Conservation (phyloP, 2,113 vertebrate species). For the Neoarius graeffei region DNA sequence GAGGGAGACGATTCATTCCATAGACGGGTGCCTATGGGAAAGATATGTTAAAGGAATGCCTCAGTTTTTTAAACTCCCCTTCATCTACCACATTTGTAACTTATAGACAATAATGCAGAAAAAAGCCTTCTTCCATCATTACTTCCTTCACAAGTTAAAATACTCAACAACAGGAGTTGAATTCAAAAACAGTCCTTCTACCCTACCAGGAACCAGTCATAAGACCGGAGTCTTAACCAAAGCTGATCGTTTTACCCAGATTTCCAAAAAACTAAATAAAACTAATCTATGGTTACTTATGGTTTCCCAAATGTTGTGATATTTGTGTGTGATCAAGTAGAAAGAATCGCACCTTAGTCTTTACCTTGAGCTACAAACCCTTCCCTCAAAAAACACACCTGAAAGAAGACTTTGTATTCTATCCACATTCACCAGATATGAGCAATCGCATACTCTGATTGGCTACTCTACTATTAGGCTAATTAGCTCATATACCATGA, state of each 20-base stretch:
- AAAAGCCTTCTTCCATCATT: not conserved
- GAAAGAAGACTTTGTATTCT: not conserved
- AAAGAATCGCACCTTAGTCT: not conserved
- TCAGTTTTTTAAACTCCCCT: not conserved
- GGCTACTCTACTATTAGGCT: no score
- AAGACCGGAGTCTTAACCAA: not conserved
- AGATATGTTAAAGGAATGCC: not conserved
- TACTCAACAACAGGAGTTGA: not conserved
- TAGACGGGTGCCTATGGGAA: conserved; percentile 83
- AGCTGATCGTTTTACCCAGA: not conserved
- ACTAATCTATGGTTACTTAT: not conserved
- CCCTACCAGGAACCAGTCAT: not conserved
- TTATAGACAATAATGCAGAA: not conserved
- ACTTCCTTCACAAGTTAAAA: not conserved
- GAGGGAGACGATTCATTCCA: conserved; percentile 86
- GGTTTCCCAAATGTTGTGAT: not conserved
- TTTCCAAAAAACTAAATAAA: not conserved
- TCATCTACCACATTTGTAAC: not conserved
- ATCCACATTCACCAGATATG: no score
- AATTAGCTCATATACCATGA: no score
- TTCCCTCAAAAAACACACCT: not conserved
- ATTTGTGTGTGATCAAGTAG: not conserved
- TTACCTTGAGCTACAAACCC: not conserved
- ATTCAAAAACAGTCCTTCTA: not conserved
- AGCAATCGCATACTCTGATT: no score